phyloP scores from a whole-genome alignment of 2,797 vertebrate genomes.

The Megalops cyprinoides region DNA sequence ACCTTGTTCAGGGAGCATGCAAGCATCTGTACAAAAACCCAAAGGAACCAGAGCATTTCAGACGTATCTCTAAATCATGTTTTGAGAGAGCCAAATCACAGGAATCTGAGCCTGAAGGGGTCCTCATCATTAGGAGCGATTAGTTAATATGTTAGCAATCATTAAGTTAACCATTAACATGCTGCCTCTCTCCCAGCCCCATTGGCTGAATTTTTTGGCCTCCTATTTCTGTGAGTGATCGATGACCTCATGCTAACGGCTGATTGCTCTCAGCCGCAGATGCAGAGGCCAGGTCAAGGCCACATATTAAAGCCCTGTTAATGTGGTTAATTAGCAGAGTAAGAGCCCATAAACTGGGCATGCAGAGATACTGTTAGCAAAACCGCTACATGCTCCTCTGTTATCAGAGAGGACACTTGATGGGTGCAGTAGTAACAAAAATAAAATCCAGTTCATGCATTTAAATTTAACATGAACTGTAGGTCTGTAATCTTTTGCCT shows the following conservation, averaged over 20 bases:
- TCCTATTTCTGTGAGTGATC: conserved; percentile 3
- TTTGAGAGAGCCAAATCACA: background rate
- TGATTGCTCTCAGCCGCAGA: background rate
- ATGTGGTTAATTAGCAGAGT: conserved; percentile 22
- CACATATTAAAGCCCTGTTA: conserved; percentile 2
- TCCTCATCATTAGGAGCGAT: conserved; percentile 8
- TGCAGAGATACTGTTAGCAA: background rate
- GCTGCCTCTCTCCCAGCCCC: background rate
- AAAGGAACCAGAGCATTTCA: background rate
- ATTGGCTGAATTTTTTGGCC: background rate
- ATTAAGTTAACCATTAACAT: conserved; percentile 19
- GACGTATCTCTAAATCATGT: background rate
- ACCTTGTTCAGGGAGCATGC: too few relatives aligned
- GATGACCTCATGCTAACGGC: background rate
- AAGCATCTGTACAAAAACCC: background rate
- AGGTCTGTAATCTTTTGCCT: too few relatives aligned
- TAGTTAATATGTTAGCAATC: conserved; percentile 11
- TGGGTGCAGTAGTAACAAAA: background rate
- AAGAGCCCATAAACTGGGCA: background rate
- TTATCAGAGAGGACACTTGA: background rate
- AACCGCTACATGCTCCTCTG: conserved; percentile 1
- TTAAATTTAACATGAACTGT: too few relatives aligned
- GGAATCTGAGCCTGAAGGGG: background rate
- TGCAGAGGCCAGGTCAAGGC: background rate
- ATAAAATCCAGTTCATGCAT: background rate